Evolutionary conservation across 2,113 vertebrate genomes (phyloP), one percentile per base, ranked within the genome.

Genomic region (Echinops telfairi): DNA sequence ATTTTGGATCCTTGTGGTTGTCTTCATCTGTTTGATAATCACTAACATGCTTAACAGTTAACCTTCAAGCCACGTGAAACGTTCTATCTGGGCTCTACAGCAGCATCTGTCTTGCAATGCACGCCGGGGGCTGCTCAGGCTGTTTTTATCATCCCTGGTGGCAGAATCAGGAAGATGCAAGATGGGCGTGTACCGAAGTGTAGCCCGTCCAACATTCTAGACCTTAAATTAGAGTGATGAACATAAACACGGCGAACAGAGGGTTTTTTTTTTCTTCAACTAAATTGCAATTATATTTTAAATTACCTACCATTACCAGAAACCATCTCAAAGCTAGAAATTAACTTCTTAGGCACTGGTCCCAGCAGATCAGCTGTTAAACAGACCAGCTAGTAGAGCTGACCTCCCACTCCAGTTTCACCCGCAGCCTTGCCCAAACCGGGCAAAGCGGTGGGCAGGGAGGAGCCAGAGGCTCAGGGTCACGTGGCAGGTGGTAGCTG

Each of bases 231-330:
- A 99, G 98, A 98, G 98, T 97, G 97, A 98, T 98, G 98, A 98
- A 98, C 98, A 98, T 98, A 99, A 99, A 98, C 98, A 98, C 78
- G 97, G 98, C 98, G 98, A 98, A 98, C 96, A 97, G 97, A 97
- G 98, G 58, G 62, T 97, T 98, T 98, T 98, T 91, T 98, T 96
- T 98, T 98, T 98, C n/a, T 97, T 90, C 97, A 98, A 98, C 98
- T 98, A 98, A 95, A 99, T 98, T 98, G 98, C 98, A 98, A 98
- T 98, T 98, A 98, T 98, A 98, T 98, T 98, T 98, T 98, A 99
- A 99, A 99, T 99, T 98, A 98, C 98, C 98, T 98, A 98, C 98
- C 99, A 99, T 99, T 99, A 99, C 98, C 98, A 98, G 98, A 90
- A 97, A 98, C 97, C 97, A 94, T 98, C 97, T 98, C 98, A 98